Conservation (phyloP, 2,888 invertebrate species). For the Hyppa rectilinea region DNA sequence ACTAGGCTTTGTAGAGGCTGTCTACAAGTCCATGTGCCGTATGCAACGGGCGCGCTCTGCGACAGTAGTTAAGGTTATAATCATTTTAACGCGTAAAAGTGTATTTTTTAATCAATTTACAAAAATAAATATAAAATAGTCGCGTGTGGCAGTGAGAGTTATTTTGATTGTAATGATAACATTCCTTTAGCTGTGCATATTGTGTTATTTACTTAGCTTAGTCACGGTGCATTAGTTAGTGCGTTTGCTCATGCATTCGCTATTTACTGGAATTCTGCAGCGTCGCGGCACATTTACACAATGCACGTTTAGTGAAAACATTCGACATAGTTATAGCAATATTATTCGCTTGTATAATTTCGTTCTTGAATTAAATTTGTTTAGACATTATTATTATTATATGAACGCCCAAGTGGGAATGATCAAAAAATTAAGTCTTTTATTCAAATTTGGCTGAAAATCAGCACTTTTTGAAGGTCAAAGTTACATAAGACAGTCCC, state of each 20-base stretch:
- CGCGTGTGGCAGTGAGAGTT: not conserved
- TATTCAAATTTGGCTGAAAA: too few species aligned
- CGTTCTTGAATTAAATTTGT: not conserved
- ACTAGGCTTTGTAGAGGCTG: not conserved
- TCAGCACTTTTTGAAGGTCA: too few species aligned
- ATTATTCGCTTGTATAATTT: conserved; percentile 9
- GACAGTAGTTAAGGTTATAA: not conserved
- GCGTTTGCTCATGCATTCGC: conserved; percentile 1
- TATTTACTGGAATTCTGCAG: conserved; percentile 8
- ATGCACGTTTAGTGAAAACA: conserved; percentile 34
- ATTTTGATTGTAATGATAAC: not conserved
- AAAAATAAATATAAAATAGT: not conserved
- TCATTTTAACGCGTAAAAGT: not conserved
- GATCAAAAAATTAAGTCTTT: too few species aligned
- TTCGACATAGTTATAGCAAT: conserved; percentile 18
- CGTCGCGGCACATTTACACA: conserved; percentile 11
- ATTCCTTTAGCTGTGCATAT: conserved; percentile 17
- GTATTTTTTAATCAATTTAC: too few species aligned
- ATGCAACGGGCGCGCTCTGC: not conserved
- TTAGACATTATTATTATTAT: not conserved
- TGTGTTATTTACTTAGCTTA: not conserved
- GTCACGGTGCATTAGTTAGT: conserved; percentile 5
- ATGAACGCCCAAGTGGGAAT: not conserved
- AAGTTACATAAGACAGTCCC: too few species aligned
- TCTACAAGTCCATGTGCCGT: not conserved